These are phyloP conservation scores for Drosophila limbata DNA, from an alignment of 2,888 invertebrate species.

Conservation along the genomic window DNA sequence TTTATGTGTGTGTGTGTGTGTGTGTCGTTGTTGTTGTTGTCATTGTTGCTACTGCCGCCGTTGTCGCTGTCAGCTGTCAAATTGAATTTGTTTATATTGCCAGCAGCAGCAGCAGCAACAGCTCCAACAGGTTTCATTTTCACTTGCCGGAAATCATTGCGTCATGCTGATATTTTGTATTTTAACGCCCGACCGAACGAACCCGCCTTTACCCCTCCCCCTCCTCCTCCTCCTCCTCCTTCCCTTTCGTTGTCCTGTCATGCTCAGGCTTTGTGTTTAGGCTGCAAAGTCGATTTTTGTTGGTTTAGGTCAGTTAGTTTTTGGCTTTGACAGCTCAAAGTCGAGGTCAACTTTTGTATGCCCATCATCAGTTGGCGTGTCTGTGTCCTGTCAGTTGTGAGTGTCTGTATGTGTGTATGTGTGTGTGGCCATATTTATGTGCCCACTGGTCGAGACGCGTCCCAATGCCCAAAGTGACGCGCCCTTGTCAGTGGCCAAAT, in stretches of 20 bases:
- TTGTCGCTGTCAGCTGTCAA: slow-evolving; percentile 82
- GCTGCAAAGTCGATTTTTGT: slow-evolving; percentile 80
- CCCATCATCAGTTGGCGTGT: slow-evolving; percentile 71
- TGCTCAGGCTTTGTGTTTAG: slow-evolving; percentile 67
- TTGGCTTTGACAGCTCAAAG: slow-evolving; percentile 84
- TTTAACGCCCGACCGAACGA: slow-evolving; percentile 71
- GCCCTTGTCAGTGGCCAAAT: slow-evolving; percentile 72
- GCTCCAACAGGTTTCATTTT: slow-evolving; percentile 78
- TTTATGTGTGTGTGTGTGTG: slow-evolving; percentile 61
- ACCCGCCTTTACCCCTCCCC: not conserved
- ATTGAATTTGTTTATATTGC: slow-evolving; percentile 84
- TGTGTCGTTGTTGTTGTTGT: slow-evolving; percentile 36
- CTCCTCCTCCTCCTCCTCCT: not conserved
- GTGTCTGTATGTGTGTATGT: slow-evolving; percentile 25
- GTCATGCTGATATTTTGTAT: slow-evolving; percentile 84
- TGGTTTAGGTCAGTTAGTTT: slow-evolving; percentile 83
- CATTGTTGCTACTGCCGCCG: slow-evolving; percentile 44
- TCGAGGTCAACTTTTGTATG: slow-evolving; percentile 83
- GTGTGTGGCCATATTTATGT: slow-evolving; percentile 64
- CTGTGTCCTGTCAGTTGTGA: slow-evolving; percentile 21
- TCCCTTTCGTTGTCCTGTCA: slow-evolving; percentile 53
- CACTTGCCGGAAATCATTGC: slow-evolving; percentile 83
- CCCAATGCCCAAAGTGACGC: slow-evolving; percentile 58
- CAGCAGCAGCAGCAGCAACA: slow-evolving; percentile 51
- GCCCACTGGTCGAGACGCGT: slow-evolving; percentile 63